Evolutionary conservation across 2,797 vertebrate genomes (phyloP).

Genomic region (Propithecus perrieri): DNA sequence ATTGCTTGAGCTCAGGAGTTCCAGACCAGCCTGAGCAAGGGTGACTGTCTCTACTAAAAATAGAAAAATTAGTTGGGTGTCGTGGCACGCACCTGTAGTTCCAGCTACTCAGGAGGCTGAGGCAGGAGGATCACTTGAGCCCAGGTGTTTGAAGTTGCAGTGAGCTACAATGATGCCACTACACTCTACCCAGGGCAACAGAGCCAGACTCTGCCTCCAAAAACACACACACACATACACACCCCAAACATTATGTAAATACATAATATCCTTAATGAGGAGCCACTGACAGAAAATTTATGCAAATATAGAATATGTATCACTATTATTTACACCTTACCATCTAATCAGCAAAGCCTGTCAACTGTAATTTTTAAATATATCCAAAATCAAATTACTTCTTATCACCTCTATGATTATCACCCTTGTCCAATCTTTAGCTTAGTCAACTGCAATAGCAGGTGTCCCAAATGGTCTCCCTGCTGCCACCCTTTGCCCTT

Average conservation of each 20-base stretch:
- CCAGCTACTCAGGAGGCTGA: too few species aligned
- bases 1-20: too few species aligned
- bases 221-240: not conserved
- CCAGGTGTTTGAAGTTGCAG: too few species aligned
- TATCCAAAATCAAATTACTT: not conserved
- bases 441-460: not conserved
- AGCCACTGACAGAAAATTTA: constrained; percentile 13
- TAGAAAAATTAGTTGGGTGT: too few species aligned
- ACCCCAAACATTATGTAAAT: not conserved
- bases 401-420: not conserved
- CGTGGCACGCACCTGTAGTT: too few species aligned
- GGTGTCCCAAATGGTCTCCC: not conserved
- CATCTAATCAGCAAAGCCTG: constrained; percentile 24
- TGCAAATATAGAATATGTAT: not conserved
- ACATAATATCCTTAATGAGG: not conserved
- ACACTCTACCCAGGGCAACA: too few species aligned
- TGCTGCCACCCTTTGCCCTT: not conserved
- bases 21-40: too few species aligned
- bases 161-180: too few species aligned
- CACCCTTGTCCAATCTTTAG: not conserved
- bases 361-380: constrained; percentile 33
- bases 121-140: too few species aligned
- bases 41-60: too few species aligned
- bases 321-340: not conserved
- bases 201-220: too few species aligned